Conservation (phyloP, 2,888 invertebrate genomes). For the Agrilus mali region DNA sequence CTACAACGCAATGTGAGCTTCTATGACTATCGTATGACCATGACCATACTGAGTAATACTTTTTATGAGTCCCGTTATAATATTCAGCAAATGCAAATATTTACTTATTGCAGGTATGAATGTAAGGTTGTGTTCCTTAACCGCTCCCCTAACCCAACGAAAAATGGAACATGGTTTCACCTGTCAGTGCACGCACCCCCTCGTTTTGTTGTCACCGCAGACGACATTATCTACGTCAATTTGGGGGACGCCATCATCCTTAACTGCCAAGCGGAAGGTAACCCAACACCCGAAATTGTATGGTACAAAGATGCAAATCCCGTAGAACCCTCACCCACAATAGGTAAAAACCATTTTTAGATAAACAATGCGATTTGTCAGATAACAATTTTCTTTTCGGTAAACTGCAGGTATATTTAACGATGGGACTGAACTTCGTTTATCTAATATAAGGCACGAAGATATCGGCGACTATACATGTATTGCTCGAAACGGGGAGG, state of each 20-base stretch:
- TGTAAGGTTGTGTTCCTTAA: slow-evolving; percentile 83
- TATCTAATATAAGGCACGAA: slow-evolving; percentile 82
- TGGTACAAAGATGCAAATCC: slow-evolving; percentile 95
- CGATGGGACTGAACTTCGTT: slow-evolving; percentile 86
- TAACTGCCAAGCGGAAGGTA: slow-evolving; percentile 93
- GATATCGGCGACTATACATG: slow-evolving; percentile 97
- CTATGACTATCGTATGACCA: no score
- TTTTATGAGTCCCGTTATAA: not conserved
- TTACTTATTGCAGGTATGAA: slow-evolving; percentile 28
- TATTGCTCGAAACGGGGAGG: slow-evolving; percentile 90
- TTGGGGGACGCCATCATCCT: slow-evolving; percentile 91
- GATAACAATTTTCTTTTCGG: not conserved
- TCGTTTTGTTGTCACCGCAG: slow-evolving; percentile 87
- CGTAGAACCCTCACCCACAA: slow-evolving; percentile 76
- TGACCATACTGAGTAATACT: no score
- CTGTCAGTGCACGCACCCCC: slow-evolving; percentile 95
- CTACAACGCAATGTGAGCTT: no score
- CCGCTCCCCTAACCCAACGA: slow-evolving; percentile 81
- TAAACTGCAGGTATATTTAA: slow-evolving; percentile 62
- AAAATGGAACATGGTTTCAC: slow-evolving; percentile 96
- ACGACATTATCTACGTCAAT: slow-evolving; percentile 93
- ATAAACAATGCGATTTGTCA: not conserved
- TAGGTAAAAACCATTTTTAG: slow-evolving; percentile 32
- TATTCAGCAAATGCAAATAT: no score
- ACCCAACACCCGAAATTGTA: slow-evolving; percentile 87